phyloP scores from a whole-genome alignment of 2,113 vertebrate species.

The Telmatochromis sp. region DNA sequence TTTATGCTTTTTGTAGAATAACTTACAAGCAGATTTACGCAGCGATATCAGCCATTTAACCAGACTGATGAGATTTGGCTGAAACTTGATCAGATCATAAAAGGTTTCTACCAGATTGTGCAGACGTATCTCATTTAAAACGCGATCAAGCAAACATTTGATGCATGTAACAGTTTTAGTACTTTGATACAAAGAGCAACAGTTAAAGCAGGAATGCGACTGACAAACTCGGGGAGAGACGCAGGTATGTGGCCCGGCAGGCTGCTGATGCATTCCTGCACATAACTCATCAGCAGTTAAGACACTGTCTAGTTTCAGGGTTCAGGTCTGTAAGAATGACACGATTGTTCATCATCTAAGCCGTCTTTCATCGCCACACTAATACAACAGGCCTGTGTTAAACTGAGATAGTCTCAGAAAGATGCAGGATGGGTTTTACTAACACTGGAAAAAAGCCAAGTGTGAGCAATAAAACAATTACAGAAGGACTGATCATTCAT shows the following conservation, averaged over 20 bases:
- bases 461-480: not conserved
- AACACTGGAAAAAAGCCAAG: not conserved
- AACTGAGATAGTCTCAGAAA: not conserved
- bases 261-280: conserved; percentile 21
- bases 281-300: not conserved
- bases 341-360: not conserved
- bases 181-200: not conserved
- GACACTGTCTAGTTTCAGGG: not conserved
- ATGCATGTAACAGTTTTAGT: not conserved
- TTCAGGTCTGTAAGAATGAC: not conserved
- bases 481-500: not conserved
- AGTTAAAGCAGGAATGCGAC: not conserved
- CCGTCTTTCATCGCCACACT: not conserved
- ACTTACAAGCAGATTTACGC: not conserved
- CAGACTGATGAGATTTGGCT: not conserved
- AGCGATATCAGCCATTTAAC: not conserved
- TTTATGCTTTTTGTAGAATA: not conserved
- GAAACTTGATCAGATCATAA: not conserved
- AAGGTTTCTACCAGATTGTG: not conserved
- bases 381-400: not conserved
- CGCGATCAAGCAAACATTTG: not conserved
- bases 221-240: not conserved
- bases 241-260: conserved; percentile 30
- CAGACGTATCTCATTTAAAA: not conserved
- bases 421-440: not conserved